Evolutionary conservation across 37 sponge, comb jelly and placozoan species (phyloP), one percentile per base, ranked within the genome.

Genomic region (Cladorhizidae sp.): DNA sequence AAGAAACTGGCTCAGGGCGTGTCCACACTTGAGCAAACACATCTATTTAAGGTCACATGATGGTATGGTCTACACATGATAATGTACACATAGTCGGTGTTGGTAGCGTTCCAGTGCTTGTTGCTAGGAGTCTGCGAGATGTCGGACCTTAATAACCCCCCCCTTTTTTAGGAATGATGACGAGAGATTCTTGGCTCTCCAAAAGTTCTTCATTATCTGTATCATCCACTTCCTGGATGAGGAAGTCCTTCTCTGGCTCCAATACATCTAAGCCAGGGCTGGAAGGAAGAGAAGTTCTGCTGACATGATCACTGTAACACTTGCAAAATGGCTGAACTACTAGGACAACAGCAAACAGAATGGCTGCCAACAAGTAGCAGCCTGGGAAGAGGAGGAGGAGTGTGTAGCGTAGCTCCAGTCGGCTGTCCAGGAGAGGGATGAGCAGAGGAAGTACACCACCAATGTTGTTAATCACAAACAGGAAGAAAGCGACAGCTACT

Each of bases 381-480:
- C 94, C 90, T 0, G 94, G 85, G 43, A 84, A 84, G 26, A 89
- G 72, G 1, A 93, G 37, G 18, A 90, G 67, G 11, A 93, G 81
- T 1, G 90, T 80, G 35, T 68, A 68, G 40, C 70, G 67, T 15
- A 89, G 78, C 21, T 72, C 62, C 14, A 74, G 36, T 23, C 14
- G n/a, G 7, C 6, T 29, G 35, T 87, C 72, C 11, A 93, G 26
- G 11, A 40, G 29, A 7, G 87, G 77, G 14, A 90, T 56, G 21
- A 90, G 75, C 18, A 88, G 77, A 50, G 78, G 73, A 37, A 90
- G 20, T 18, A 57, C 37, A 0, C 88, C 87, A 32, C 91, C 90
- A 33, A 93, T 87, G 50, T 80, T 86, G 58, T 89, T 90, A 42
- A 86, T 83, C 37, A 90, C 69, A 70, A 93, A 90, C 22, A 90